Evolutionary conservation across 2,888 invertebrate species (phyloP).

Genomic region (Scelioninae gen. 1): DNA sequence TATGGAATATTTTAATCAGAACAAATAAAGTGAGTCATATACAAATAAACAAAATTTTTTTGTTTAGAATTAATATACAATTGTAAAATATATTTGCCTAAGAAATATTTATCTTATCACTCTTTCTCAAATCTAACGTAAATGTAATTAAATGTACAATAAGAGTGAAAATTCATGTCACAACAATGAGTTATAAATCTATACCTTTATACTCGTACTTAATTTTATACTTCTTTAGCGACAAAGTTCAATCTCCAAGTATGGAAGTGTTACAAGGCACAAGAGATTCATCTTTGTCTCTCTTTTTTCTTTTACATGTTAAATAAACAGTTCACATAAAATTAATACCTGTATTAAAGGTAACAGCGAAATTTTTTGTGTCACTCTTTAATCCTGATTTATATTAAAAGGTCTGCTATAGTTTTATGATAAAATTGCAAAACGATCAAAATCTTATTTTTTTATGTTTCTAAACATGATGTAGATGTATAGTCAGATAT

Average conservation of each 20-base stretch:
- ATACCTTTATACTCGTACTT: slow-evolving; percentile 25
- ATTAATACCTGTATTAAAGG: slow-evolving; percentile 26
- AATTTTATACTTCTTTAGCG: neutral
- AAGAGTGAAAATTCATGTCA: slow-evolving; percentile 44
- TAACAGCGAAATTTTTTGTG: slow-evolving; percentile 13
- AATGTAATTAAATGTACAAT: slow-evolving; percentile 27
- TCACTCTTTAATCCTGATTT: slow-evolving; percentile 20
- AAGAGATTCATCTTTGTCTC: slow-evolving; percentile 50
- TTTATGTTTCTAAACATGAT: too few species aligned
- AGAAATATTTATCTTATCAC: too few species aligned
- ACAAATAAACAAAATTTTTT: too few species aligned
- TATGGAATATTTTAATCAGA: too few species aligned
- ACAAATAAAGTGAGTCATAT: too few species aligned
- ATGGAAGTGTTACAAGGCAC: slow-evolving; percentile 67
- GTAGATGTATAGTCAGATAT: too few species aligned
- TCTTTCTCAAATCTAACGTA: neutral
- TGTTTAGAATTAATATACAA: too few species aligned
- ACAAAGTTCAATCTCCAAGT: slow-evolving; percentile 57
- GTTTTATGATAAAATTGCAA: neutral
- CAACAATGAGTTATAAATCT: slow-evolving; percentile 28
- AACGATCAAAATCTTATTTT: neutral
- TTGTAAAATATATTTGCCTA: too few species aligned
- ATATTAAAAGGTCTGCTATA: neutral
- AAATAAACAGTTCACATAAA: slow-evolving; percentile 16
- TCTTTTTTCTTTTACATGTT: slow-evolving; percentile 45